Conservation (phyloP, 2,113 vertebrate species). For the Maccullochella peelii region DNA sequence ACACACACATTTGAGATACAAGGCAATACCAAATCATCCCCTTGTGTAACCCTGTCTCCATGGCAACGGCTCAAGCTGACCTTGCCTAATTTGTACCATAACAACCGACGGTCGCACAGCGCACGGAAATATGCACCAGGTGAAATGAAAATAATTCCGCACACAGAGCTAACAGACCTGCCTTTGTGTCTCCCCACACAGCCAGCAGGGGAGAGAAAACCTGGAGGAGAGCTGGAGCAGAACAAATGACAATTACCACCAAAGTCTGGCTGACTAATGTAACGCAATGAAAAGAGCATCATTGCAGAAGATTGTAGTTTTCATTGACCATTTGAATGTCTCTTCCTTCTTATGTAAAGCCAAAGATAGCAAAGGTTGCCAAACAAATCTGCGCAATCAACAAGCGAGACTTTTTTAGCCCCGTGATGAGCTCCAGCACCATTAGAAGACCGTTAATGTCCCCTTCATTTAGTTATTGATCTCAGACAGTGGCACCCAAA, state of each 20-base stretch:
- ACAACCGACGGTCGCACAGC: conserved; percentile 13
- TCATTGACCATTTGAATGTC: neutral
- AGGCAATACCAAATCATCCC: conserved; percentile 31
- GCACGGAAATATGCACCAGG: conserved; percentile 32
- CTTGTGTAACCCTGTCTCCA: conserved; percentile 62
- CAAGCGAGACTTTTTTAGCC: conserved; percentile 2
- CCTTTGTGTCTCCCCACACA: conserved; percentile 20
- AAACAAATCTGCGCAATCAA: conserved; percentile 14
- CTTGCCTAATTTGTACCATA: conserved; percentile 61
- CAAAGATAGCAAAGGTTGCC: conserved; percentile 4
- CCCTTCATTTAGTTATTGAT: conserved; percentile 53
- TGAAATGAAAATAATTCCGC: conserved; percentile 38
- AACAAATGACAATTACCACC: conserved; percentile 25
- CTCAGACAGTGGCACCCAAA: neutral
- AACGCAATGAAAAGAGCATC: conserved; percentile 18
- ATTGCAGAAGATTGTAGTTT: neutral
- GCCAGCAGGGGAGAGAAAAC: conserved; percentile 23
- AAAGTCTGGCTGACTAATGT: conserved; percentile 37
- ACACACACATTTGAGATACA: conserved; percentile 4
- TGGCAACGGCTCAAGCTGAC: conserved; percentile 67
- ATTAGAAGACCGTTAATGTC: conserved; percentile 29
- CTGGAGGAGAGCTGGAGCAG: conserved; percentile 20
- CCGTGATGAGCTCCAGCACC: conserved; percentile 8
- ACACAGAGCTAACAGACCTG: conserved; percentile 28
- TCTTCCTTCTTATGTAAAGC: neutral